Percentiles rank a stretch among this genome's conserved stretches.
Evolutionary conservation across 2,888 invertebrate species (phyloP).

Genomic region (Nemotelus pantherinus): DNA sequence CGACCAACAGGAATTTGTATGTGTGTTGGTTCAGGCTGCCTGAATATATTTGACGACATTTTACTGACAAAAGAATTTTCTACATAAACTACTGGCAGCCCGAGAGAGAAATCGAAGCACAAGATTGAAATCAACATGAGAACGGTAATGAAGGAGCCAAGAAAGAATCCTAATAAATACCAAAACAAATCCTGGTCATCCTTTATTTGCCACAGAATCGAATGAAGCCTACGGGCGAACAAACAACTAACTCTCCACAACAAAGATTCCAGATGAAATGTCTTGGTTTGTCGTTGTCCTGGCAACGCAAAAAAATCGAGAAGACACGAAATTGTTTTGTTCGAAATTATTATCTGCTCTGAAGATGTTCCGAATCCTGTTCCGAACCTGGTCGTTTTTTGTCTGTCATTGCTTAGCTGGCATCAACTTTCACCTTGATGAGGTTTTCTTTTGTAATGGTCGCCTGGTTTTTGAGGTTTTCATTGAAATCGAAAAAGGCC

Average conservation of each 20-base stretch:
- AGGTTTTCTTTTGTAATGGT: conserved; percentile 1
- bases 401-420: not conserved
- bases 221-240: too few species aligned
- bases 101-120: too few species aligned
- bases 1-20: not conserved
- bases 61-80: conserved; percentile 27
- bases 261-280: too few species aligned
- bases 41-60: conserved; percentile 28
- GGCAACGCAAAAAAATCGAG: not conserved
- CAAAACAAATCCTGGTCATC: conserved; percentile 24
- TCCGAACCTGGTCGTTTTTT: too few species aligned
- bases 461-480: not conserved
- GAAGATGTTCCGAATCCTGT: not conserved
- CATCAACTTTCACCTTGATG: conserved; percentile 8
- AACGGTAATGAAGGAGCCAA: not conserved
- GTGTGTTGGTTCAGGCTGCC: not conserved
- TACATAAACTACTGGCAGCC: not conserved
- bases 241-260: too few species aligned
- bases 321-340: conserved; percentile 20
- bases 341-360: conserved; percentile 19
- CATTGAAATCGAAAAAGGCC: conserved; percentile 9
- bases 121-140: too few species aligned
- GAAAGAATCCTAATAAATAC: conserved; percentile 36
- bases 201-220: not conserved
- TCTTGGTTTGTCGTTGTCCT: too few species aligned